A percentile compares a stretch with the other conserved stretches of the same genome.
These are phyloP conservation scores for Acipenser oxyrinchus DNA, from an alignment of 2,797 vertebrate species.

Conservation along the genomic window DNA sequence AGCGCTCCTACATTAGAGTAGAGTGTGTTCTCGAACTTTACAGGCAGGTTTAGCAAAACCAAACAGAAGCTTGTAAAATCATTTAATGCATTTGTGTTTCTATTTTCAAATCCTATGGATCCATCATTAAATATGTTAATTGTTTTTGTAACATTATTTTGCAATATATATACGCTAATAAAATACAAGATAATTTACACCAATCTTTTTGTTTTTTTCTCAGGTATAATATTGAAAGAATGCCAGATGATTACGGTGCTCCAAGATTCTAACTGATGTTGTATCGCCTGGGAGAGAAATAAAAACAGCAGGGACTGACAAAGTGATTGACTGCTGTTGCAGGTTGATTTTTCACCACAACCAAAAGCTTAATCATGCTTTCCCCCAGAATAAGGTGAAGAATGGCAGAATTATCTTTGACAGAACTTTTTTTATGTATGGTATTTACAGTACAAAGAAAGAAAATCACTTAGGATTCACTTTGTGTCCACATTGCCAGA, in stretches of 20 bases:
- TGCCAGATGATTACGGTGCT: conserved; percentile 96
- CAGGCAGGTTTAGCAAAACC: background rate
- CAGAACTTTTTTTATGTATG: too few species aligned
- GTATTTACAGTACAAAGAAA: too few species aligned
- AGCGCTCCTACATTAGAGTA: background rate
- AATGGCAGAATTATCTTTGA: too few species aligned
- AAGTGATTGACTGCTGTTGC: too few species aligned
- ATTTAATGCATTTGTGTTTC: background rate
- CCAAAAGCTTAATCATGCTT: too few species aligned
- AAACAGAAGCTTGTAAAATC: background rate
- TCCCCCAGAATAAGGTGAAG: too few species aligned
- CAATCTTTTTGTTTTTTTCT: conserved; percentile 6
- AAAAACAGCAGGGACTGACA: too few species aligned
- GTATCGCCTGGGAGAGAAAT: background rate
- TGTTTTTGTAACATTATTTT: background rate
- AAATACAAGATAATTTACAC: background rate
- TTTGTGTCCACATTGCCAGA: too few species aligned
- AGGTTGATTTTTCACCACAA: too few species aligned
- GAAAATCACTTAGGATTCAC: too few species aligned
- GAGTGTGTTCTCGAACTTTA: too few species aligned
- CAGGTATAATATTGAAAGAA: conserved; percentile 95
- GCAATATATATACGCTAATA: background rate
- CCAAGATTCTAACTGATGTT: conserved; percentile 70
- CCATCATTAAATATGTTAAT: background rate
- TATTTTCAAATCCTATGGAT: background rate